Evolutionary conservation across 1,140 invertebrate genomes (phyloP), one percentile per base, ranked within the genome.

Genomic region (Luehdorfia chinensis): DNA sequence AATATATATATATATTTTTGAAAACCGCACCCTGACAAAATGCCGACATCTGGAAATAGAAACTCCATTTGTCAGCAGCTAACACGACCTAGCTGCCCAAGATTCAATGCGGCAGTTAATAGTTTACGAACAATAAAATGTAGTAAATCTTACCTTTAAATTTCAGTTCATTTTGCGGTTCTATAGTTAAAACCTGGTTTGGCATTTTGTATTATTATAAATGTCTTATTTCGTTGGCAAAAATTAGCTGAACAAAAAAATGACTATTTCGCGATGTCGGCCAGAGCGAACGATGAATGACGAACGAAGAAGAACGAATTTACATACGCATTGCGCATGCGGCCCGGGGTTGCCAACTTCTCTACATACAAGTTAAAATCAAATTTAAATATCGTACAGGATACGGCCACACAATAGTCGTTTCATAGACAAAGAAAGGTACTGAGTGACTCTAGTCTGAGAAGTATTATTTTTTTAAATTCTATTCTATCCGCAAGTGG

Each of bases 141-240:
- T 57, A 63, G 65, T 51, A 48, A 50, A 39, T 76, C 89, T 87
- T 87, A 94, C 93, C 92, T 89, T 88, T 88, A 84, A 94, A 94
- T 87, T 90, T 91, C 37, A 94, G 87, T 78, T 94, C 92, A 75
- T 89, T 89, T 81, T 90, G 89, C 50, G 92, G 92, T 59, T 93
- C 91, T 88, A 93, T 93, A 70, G 88, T 88, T 75, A 94, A 89
- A 66, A 93, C 88, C 75, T 93, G 92, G 57, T 79, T 75, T 45
- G 81, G 78, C 81, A 85, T 85, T 74, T 83, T 93, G 89, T 59
- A 62, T 59, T 71, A 59, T 53, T 62, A 50, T 56, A 65, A 58
- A 50, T 59, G 51, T 54, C 55, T 32, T 66, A 66, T 67, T 51
- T 68, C 70, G 61, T 73, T 75, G 57, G 66, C 59, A 75, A 81